Conservation (phyloP, 1,140 invertebrate species). For the Drosophila athabasca region DNA sequence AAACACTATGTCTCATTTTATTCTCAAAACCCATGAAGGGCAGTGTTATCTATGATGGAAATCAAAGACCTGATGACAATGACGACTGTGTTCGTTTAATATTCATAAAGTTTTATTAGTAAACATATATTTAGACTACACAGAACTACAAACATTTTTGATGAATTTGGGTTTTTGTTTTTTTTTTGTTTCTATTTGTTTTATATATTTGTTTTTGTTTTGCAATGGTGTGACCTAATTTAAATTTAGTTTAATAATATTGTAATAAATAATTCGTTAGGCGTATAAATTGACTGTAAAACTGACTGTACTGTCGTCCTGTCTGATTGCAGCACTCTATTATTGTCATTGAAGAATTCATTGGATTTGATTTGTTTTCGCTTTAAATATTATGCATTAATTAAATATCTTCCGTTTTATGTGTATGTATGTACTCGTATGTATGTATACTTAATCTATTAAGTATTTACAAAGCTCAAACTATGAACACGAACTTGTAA, state of each 20-base stretch:
- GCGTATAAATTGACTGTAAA: constrained; percentile 55
- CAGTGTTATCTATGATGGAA: background rate
- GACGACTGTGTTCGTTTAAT: constrained; percentile 26
- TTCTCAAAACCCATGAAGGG: no score
- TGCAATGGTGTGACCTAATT: constrained; percentile 16
- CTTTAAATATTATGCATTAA: constrained; percentile 44
- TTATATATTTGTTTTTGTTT: constrained; percentile 4
- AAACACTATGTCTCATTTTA: no score
- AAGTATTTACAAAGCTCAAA: constrained; percentile 81
- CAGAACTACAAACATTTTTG: constrained; percentile 63
- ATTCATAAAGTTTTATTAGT: constrained; percentile 73
- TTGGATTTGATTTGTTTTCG: constrained; percentile 23
- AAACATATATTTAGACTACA: constrained; percentile 66
- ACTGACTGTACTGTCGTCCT: background rate
- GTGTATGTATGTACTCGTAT: constrained; percentile 6
- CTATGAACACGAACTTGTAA: constrained; percentile 74
- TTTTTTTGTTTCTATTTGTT: constrained; percentile 1
- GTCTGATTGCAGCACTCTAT: constrained; percentile 31
- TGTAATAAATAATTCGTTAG: constrained; percentile 43
- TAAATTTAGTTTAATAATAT: constrained; percentile 27
- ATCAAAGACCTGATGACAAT: background rate
- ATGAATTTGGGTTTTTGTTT: constrained; percentile 31
- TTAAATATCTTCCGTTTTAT: constrained; percentile 39
- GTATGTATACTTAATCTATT: constrained; percentile 78
- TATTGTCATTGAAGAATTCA: constrained; percentile 50